These are phyloP conservation scores for Labeo calbasu DNA, from an alignment of 2,797 vertebrate species.

Conservation along the genomic window DNA sequence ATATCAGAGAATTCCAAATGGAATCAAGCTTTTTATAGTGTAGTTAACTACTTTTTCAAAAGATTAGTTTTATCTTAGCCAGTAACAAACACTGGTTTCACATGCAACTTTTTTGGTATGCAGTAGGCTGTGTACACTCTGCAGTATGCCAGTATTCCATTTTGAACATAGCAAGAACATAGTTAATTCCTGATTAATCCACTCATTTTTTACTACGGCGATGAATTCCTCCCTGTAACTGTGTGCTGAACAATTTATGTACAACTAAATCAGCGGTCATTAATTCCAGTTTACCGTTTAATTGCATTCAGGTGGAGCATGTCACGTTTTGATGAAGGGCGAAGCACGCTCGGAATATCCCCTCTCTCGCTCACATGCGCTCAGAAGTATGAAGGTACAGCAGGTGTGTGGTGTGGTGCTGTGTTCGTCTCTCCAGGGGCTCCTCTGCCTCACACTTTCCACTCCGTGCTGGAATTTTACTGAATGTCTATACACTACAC, in stretches of 20 bases:
- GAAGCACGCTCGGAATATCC: slow-evolving; percentile 52
- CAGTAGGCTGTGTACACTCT: background rate
- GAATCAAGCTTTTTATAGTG: background rate
- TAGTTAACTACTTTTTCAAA: background rate
- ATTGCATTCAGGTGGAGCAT: slow-evolving; percentile 78
- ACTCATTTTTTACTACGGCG: slow-evolving; percentile 71
- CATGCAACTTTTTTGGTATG: background rate
- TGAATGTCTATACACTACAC: slow-evolving; percentile 22
- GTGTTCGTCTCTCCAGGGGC: slow-evolving; percentile 72
- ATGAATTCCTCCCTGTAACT: slow-evolving; percentile 74
- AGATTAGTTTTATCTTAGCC: background rate
- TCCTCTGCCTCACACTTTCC: slow-evolving; percentile 57
- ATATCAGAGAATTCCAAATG: too few relatives aligned
- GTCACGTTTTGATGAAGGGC: slow-evolving; percentile 71
- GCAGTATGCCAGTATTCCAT: background rate
- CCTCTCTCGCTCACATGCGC: slow-evolving; percentile 36
- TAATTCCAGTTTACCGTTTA: slow-evolving; percentile 82
- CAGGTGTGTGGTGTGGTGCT: slow-evolving; percentile 72
- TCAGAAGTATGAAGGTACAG: slow-evolving; percentile 49
- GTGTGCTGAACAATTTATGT: slow-evolving; percentile 73
- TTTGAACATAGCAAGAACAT: slow-evolving; percentile 1
- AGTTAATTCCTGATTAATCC: slow-evolving; percentile 61
- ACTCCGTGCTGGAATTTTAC: slow-evolving; percentile 37
- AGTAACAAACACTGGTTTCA: background rate
- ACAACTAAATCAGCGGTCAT: slow-evolving; percentile 77